A percentile compares a stretch with the other conserved stretches of the same genome.
Evolutionary conservation across 2,797 vertebrate genomes (phyloP).

Genomic region (Clamator glandarius): DNA sequence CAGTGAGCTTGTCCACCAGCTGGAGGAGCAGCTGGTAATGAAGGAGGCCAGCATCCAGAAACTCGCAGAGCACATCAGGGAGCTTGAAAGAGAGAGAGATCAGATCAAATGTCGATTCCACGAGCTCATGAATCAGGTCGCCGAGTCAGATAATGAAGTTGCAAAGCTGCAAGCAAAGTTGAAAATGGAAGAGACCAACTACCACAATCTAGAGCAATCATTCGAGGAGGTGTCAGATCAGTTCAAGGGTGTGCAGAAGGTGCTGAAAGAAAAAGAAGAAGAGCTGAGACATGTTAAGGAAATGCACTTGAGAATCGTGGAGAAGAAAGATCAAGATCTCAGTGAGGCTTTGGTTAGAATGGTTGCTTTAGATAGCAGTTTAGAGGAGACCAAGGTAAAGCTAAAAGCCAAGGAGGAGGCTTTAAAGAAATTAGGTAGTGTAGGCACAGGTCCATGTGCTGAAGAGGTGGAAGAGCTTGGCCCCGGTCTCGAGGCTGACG

Average conservation of each 20-base stretch:
- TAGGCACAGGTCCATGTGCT: constrained; percentile 54
- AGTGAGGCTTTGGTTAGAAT: constrained; percentile 91
- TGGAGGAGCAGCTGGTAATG: constrained; percentile 87
- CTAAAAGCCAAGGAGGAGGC: constrained; percentile 87
- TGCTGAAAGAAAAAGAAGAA: constrained; percentile 89
- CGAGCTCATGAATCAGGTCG: constrained; percentile 89
- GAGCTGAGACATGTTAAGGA: constrained; percentile 89
- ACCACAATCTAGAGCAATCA: constrained; percentile 85
- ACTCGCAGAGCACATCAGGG: constrained; percentile 84
- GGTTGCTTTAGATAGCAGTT: constrained; percentile 86
- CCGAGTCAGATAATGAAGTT: constrained; percentile 86
- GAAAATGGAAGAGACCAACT: constrained; percentile 86
- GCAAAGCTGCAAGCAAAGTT: constrained; percentile 86
- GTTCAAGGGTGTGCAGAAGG: constrained; percentile 85
- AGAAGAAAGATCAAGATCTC: constrained; percentile 89
- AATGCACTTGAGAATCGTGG: constrained; percentile 86
- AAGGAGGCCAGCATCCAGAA: constrained; percentile 84
- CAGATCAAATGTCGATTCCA: constrained; percentile 88
- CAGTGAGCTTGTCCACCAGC: constrained; percentile 84
- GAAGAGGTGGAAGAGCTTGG: constrained; percentile 79
- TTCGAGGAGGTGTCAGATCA: constrained; percentile 86
- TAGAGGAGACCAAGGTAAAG: constrained; percentile 90
- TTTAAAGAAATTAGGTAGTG: constrained; percentile 80
- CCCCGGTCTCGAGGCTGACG: constrained; percentile 78
- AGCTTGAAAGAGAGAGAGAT: constrained; percentile 87